Evolutionary conservation across 1,140 invertebrate species (phyloP), one percentile per base, ranked within the genome.

Genomic region (Drosophila pseudoobscura): DNA sequence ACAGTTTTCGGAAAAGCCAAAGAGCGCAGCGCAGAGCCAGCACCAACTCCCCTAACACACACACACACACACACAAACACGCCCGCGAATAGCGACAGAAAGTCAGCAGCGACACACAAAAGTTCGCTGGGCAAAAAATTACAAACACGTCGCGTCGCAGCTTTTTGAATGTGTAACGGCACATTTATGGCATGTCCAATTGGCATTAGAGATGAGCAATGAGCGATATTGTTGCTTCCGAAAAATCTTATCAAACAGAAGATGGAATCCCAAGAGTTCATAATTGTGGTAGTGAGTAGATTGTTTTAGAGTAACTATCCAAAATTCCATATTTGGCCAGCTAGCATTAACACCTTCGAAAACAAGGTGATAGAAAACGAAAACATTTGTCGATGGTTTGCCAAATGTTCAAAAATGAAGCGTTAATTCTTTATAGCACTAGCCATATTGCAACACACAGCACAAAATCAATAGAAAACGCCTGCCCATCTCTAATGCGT

Each of bases 151-250:
- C 65, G 65, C 43, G 74, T 82, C 65, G 65, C 49, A 65, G 55
- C 69, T 79, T 64, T 83, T 85, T 71, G 62, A 82, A 88, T 88
- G 70, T 84, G 57, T 80, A 84, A 84, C 80, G 80, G 82, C 74
- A 79, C 63, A 80, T 84, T 80, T 85, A 77, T 84, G 82, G 78
- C 63, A 59, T 68, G 59, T 56, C 61, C 71, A 74, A 73, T 73
- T 74, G 71, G 46, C 47, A 73, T 64, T 74, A 74, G 71, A 74
- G 69, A 74, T 74, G 71, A 55, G 65, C 53, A 31, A 9, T 47
- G 24, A 31, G 20, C 49, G 29, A 59, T 71, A 39, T 3, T 13
- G 35, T 13, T 39, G 35, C 11, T 39, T 39, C 3, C 11, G 35
- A 39, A 39, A 39, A 2, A 4, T 39, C 11, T 13, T 13, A 13